Base-by-base conservation (phyloP, 1,140 invertebrate species). In the Scaptomyza pallida region DNA sequence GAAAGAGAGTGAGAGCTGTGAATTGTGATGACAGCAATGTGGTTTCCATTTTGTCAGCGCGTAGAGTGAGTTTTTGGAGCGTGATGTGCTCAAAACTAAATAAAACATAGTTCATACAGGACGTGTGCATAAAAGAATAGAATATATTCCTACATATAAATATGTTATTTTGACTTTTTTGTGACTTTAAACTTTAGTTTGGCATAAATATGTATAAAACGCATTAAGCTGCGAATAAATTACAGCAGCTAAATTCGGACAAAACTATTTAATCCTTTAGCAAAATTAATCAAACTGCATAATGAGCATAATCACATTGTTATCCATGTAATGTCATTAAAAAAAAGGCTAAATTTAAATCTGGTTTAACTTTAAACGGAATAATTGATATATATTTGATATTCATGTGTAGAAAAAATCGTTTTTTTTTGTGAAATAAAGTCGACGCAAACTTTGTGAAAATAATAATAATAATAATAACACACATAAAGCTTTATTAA, bases 1-100 rank as follows among this genome's bases (percentile, higher is more conserved):
- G 40, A 59, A 60, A 37, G 35, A 30, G 5, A 30, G 26, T 8
- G 5, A 30, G 45, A 52, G 23, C 37, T 43, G 57, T 45, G 9
- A 43, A 33, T 57, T 60, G 76, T 75, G 72, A 48, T 81, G 78
- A 81, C 78, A 73, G 54, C 56, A 2, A 61, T 72, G 65, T 13
- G 77, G 65, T 62, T 65, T 51, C 30, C 37, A 50, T 51, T 30
- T 63, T 77, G 61, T 33, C 61, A 65, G 51, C 19, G 15, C 26
- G 4, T 1, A 10, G 6, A n/a, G 37, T 16, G 52, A 9, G 12
- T 30, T 52, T n/a, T 8, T 30, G 8, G n/a, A 37, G 48, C 13
- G 26, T 33, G 33, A 37, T 37, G n/a, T n/a, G 33, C n/a, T 37
- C 33, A 51, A 33, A 44, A n/a, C 21, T 30, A 57, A 44, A 57